Evolutionary conservation across 1,140 invertebrate genomes (phyloP).

Genomic region (Euwallacea fornicatus): DNA sequence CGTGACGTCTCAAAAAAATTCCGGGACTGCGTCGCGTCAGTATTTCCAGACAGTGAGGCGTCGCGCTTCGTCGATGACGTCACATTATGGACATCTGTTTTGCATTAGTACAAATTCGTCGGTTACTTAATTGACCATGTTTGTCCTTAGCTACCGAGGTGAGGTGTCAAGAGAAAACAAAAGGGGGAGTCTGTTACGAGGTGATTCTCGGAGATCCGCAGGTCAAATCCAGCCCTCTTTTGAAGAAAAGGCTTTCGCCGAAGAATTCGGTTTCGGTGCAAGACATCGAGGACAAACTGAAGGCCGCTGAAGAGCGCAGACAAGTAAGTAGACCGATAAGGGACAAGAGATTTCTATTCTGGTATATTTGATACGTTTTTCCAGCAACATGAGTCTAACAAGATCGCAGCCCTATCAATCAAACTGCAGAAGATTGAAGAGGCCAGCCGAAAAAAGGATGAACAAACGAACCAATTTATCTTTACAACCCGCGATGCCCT

Average conservation of each 20-base stretch:
- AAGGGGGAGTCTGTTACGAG: conserved; percentile 89
- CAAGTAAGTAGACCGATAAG: conserved; percentile 59
- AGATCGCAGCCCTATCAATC: conserved; percentile 77
- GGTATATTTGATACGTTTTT: conserved; percentile 39
- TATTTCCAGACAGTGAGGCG: conserved; percentile 16
- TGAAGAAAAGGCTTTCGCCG: conserved; percentile 68
- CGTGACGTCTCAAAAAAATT: conserved; percentile 15
- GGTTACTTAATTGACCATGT: too few species aligned
- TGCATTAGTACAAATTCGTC: neutral
- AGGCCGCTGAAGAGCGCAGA: conserved; percentile 88
- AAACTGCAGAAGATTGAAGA: conserved; percentile 86
- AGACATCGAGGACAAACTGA: conserved; percentile 87
- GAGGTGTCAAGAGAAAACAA: conserved; percentile 83
- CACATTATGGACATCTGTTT: conserved; percentile 3
- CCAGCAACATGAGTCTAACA: conserved; percentile 82
- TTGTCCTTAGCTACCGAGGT: conserved; percentile 75
- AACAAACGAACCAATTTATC: conserved; percentile 82
- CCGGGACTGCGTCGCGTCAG: neutral
- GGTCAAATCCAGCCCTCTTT: conserved; percentile 70
- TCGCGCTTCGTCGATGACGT: conserved; percentile 14
- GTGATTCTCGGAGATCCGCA: conserved; percentile 87
- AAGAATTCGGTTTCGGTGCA: conserved; percentile 69
- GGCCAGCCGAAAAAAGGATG: conserved; percentile 84
- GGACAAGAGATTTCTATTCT: conserved; percentile 10
- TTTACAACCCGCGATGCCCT: conserved; percentile 81